These are phyloP conservation scores for Dasypogon diadema DNA, from an alignment of 2,888 invertebrate genomes.

Conservation along the genomic window DNA sequence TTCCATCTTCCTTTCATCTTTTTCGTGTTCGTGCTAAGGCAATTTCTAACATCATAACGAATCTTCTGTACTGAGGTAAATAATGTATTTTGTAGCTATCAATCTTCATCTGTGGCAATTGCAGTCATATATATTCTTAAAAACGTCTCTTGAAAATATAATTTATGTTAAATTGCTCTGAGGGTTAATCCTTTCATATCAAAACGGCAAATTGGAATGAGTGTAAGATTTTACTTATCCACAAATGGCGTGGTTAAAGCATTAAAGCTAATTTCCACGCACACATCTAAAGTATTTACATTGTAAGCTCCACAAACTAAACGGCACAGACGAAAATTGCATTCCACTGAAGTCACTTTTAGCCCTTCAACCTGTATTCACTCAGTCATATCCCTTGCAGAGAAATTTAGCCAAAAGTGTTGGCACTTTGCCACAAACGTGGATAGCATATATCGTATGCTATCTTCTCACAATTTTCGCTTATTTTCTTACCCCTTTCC, in stretches of 20 bases:
- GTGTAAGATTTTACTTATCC: neutral
- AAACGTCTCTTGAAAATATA: too few species aligned
- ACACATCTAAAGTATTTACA: too few species aligned
- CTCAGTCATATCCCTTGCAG: constrained; percentile 19
- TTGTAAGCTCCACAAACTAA: constrained; percentile 33
- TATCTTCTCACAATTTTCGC: constrained; percentile 41
- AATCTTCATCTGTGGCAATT: too few species aligned
- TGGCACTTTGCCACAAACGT: constrained; percentile 45
- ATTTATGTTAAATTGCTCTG: too few species aligned
- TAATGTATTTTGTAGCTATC: too few species aligned
- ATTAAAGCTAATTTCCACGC: constrained; percentile 37
- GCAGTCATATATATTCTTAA: too few species aligned
- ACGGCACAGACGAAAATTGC: constrained; percentile 32
- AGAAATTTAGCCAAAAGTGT: constrained; percentile 19
- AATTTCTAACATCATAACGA: too few species aligned
- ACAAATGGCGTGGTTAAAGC: neutral
- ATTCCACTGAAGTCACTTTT: constrained; percentile 11
- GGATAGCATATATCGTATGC: constrained; percentile 24
- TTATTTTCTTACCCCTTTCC: constrained; percentile 27
- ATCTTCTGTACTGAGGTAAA: too few species aligned
- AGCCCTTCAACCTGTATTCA: neutral
- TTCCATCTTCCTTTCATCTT: too few species aligned
- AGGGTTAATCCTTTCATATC: too few species aligned
- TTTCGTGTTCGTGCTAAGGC: too few species aligned
- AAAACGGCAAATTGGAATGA: neutral